phyloP scores from a whole-genome alignment of 2,888 invertebrate species.

The Timema cristinae region DNA sequence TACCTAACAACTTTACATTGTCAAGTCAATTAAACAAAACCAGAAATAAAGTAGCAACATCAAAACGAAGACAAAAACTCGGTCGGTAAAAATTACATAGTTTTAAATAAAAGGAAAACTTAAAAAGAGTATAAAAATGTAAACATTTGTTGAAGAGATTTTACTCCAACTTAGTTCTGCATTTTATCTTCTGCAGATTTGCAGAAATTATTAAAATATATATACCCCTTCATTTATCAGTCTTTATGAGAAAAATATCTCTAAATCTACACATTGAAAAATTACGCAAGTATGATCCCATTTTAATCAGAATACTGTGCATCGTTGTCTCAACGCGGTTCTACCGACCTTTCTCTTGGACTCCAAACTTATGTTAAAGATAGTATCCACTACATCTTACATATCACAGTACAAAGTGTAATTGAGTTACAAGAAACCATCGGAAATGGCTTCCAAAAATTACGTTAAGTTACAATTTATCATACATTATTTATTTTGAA shows the following conservation, averaged over 20 bases:
- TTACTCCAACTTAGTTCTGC: conserved; percentile 31
- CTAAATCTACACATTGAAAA: conserved; percentile 36
- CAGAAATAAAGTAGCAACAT: conserved; percentile 16
- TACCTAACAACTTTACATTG: conserved; percentile 23
- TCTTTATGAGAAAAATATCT: conserved; percentile 52
- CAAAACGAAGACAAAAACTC: conserved; percentile 27
- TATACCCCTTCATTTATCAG: conserved; percentile 43
- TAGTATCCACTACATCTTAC: conserved; percentile 43
- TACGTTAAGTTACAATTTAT: conserved; percentile 31
- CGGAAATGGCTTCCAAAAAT: conserved; percentile 20
- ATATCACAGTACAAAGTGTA: conserved; percentile 47
- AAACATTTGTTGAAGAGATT: conserved; percentile 24
- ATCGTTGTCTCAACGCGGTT: conserved; percentile 31
- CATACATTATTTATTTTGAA: conserved; percentile 34
- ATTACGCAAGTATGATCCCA: conserved; percentile 28
- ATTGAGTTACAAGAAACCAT: conserved; percentile 26
- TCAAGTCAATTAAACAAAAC: conserved; percentile 25
- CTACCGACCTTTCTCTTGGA: conserved; percentile 34
- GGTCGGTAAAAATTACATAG: conserved; percentile 28
- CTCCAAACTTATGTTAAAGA: conserved; percentile 35
- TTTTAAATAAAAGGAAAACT: conserved; percentile 27
- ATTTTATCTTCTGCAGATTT: conserved; percentile 38
- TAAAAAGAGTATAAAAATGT: conserved; percentile 23
- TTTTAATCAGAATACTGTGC: conserved; percentile 33
- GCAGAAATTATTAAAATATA: conserved; percentile 30